phyloP scores from a whole-genome alignment of 2,888 invertebrate genomes.

The Ormyrus nitidulus region DNA sequence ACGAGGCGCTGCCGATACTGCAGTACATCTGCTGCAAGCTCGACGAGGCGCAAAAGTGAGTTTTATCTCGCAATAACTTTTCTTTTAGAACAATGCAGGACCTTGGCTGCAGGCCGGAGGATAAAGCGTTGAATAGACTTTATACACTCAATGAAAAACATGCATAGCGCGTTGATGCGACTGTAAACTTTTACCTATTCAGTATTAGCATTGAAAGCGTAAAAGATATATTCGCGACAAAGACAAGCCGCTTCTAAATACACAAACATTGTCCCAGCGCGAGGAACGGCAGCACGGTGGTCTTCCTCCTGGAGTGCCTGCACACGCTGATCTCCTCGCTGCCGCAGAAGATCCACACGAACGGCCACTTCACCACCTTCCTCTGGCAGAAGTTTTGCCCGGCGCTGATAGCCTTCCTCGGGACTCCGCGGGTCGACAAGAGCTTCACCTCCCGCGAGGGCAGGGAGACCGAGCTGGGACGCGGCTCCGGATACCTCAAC shows the following conservation, averaged over 20 bases:
- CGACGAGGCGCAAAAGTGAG: conserved; percentile 87
- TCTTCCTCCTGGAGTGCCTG: conserved; percentile 91
- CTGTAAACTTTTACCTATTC: too few relatives aligned
- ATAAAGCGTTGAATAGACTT: too few relatives aligned
- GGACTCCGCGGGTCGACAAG: conserved; percentile 90
- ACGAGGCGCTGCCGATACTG: conserved; percentile 92
- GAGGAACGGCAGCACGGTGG: conserved; percentile 80
- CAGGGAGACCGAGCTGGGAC: conserved; percentile 77
- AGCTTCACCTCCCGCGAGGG: conserved; percentile 83
- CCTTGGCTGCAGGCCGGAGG: too few relatives aligned
- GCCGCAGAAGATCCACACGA: conserved; percentile 88
- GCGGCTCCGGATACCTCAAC: conserved; percentile 84
- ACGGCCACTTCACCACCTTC: conserved; percentile 91
- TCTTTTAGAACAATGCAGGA: too few relatives aligned
- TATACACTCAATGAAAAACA: too few relatives aligned
- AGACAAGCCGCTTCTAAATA: too few relatives aligned
- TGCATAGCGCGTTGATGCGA: too few relatives aligned
- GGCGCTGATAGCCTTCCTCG: conserved; percentile 89
- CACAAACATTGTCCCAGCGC: conserved; percentile 59
- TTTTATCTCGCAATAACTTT: conserved; percentile 39
- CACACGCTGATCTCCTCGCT: conserved; percentile 89
- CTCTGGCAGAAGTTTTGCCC: conserved; percentile 96
- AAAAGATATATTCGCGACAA: too few relatives aligned
- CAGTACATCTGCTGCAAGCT: conserved; percentile 92
- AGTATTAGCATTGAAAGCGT: too few relatives aligned